Evolutionary conservation across 2,888 invertebrate species (phyloP), one percentile per base, ranked within the genome.

Genomic region (Dermolepida albohirtum): DNA sequence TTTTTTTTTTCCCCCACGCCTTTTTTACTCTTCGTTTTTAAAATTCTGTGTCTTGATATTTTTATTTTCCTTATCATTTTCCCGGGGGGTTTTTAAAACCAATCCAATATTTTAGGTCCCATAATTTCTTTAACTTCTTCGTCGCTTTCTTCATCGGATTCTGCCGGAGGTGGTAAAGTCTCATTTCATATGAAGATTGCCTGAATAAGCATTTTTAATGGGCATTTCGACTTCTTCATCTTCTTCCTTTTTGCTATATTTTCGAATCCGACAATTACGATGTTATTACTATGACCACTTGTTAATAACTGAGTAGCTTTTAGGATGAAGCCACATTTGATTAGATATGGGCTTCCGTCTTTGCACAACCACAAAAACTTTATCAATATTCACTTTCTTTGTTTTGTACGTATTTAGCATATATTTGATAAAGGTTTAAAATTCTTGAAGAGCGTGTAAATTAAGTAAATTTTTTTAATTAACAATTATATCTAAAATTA

Each of bases 131-230:
- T 66, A 16, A 66, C 62, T 54, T 72, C 71, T 62, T 72, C 71
- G 27, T 73, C 70, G 27, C 64, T 59, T 49, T 70, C 69, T 22
- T 66, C 66, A 14, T 65, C 70, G 11, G 74, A 73, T 6, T 71
- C 73, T 34, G 74, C 75, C 6, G 76, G 74, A 64, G 74, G 70
- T 59, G 74, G 74, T 14, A 73, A 16, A 79, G 64, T 50, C 76
- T 74, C 12, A 75, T 79, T 76, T 81, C 81, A 11, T 76, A 54
- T 4, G 78, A 79, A 12, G 78, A 78, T 73, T 79, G 80, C 62
- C 80, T 72, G 66, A 72, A 80, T 63, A 81, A 75, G 67, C 76
- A 70, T 59, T 71, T 72, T 51, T 73, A 44, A 74, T 64, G 2
- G 80, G 79, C 70, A 73, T 78, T 74, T 79, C 77, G n/a, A 77